These are phyloP conservation scores for Drepanosiphum platanoidis DNA, from an alignment of 2,888 invertebrate species.

Conservation along the genomic window DNA sequence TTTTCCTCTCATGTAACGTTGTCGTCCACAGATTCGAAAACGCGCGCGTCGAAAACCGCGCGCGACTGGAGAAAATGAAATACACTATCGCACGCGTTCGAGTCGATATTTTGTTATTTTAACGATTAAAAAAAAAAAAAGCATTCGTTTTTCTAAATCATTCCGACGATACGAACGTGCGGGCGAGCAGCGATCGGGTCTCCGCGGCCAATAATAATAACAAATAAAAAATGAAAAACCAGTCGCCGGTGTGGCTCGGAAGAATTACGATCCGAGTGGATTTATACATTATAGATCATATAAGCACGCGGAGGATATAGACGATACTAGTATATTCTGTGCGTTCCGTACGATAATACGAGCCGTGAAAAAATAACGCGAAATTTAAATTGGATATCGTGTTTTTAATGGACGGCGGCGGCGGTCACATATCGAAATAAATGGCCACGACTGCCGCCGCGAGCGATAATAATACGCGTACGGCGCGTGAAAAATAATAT, in stretches of 20 bases:
- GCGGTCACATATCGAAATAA: neutral
- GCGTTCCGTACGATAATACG: neutral
- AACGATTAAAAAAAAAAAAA: neutral
- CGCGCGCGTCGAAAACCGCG: neutral
- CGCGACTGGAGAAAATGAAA: neutral
- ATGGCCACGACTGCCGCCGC: neutral
- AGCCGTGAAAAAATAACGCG: constrained; percentile 4
- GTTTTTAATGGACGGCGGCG: neutral
- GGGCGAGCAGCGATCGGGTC: neutral
- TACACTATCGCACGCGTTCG: neutral
- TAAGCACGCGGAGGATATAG: neutral
- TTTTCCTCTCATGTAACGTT: no score
- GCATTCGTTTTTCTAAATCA: neutral
- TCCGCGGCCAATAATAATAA: neutral
- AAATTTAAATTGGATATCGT: constrained; percentile 37
- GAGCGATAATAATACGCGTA: neutral
- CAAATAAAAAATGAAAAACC: neutral
- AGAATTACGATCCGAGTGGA: constrained; percentile 20
- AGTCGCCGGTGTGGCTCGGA: neutral
- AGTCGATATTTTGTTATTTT: neutral
- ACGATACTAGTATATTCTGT: neutral
- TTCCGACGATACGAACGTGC: neutral
- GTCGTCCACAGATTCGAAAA: neutral
- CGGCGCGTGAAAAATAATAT: neutral
- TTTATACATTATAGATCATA: neutral